These are phyloP conservation scores for Mormyrus proboscirostris DNA, from an alignment of 2,797 vertebrate genomes.

Conservation along the genomic window DNA sequence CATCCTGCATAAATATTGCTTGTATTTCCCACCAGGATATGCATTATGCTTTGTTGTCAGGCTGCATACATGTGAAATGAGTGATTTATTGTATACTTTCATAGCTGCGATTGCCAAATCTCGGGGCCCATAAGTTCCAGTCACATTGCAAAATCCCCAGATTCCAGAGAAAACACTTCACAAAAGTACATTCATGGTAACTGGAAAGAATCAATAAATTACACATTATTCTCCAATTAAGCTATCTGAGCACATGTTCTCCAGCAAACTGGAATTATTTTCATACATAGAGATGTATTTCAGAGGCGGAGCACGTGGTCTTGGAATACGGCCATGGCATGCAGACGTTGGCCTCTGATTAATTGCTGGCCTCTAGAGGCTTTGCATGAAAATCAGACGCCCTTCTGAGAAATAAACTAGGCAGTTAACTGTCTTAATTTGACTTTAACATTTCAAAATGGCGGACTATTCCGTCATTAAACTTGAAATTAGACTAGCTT, in stretches of 20 bases:
- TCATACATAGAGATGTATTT: conserved; percentile 6
- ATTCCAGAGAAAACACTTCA: neutral
- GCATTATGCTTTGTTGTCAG: neutral
- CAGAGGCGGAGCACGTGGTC: neutral
- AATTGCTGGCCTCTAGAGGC: neutral
- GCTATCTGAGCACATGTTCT: neutral
- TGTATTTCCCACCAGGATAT: neutral
- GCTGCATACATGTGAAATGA: neutral
- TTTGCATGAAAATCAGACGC: neutral
- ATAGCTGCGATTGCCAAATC: neutral
- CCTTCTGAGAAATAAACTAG: neutral
- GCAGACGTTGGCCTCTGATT: neutral
- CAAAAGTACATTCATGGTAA: neutral
- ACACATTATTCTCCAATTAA: neutral
- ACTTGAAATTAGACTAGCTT: neutral
- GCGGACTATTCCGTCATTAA: neutral
- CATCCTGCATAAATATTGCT: neutral
- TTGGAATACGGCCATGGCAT: conserved; percentile 11
- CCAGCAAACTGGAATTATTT: neutral
- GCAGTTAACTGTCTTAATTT: neutral
- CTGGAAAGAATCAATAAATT: neutral
- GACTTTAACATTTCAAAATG: neutral
- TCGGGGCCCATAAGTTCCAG: neutral
- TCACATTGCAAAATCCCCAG: neutral
- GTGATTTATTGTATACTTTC: neutral